Evolutionary conservation across 2,797 vertebrate genomes (phyloP), one percentile per base, ranked within the genome.

Genomic region (Parauchenoglanis punctatus): DNA sequence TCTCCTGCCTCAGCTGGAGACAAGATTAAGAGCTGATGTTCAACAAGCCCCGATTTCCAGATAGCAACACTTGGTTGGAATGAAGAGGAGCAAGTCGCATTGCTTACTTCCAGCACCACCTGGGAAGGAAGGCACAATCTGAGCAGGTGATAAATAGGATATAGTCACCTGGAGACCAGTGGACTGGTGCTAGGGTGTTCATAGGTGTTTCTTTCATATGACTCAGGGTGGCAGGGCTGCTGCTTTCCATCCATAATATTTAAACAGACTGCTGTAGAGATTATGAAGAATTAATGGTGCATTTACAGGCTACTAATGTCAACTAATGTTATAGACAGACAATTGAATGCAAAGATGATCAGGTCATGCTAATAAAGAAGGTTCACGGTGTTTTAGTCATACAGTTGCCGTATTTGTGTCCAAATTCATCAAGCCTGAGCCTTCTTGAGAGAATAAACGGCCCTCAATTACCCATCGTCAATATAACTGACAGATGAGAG

Each of bases 21-120:
- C 8, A 6, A 82, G 86, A 87, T 87, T 83, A 76, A 54, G n/a
- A 40, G 81, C 28, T 3, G n/a, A 73, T 87, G 80, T 82, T 75
- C 44, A 59, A 65, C 78, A 82, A 75, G 81, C 25, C 54, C 56
- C n/a, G 54, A 85, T 73, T 75, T 85, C 23, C 59, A 28, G 81
- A 82, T 75, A 82, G n/a, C 17, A 46, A 56, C 28, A 77, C 81
- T 31, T 54, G 46, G 23, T 25, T 81, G 85, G 63, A 70, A 68
- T 2, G 28, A 31, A 78, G 61, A 67, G 49, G 13, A 78, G 28
- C 20, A 13, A 63, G 49, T 52, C 58, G 28, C 44, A 25, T 65
- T 85, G 85, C 61, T 86, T 78, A 67, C 61, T 28, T 40, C 10
- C 49, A 49, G 18, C 49, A 59, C 46, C 85, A 80, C 85, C 85